Conservation (phyloP, 37 sponge, comb jelly and placozoan genomes). For the Cliona cf. orientalis region DNA sequence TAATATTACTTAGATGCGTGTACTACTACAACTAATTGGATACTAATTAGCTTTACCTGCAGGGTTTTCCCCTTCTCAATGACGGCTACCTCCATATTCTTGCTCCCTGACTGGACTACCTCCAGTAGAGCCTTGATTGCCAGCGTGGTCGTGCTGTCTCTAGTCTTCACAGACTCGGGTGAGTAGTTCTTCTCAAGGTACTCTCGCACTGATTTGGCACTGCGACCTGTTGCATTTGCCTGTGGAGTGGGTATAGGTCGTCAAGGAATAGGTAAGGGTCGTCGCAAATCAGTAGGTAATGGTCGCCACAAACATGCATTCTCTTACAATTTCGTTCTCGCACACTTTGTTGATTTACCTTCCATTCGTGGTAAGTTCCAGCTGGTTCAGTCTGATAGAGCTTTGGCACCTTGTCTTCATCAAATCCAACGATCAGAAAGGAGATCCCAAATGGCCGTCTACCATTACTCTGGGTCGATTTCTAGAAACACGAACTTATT, state of each 20-base stretch:
- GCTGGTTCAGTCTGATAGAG: conserved; percentile 98
- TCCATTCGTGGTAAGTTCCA: conserved; percentile 98
- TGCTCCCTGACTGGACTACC: conserved; percentile 97
- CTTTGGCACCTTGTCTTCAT: conserved; percentile 85
- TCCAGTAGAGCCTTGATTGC: conserved; percentile 92
- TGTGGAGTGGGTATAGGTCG: conserved; percentile 19
- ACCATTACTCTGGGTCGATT: conserved; percentile 93
- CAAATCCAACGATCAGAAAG: conserved; percentile 94
- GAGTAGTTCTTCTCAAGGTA: conserved; percentile 96
- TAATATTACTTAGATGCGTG: too few species aligned
- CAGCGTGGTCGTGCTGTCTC: conserved; percentile 84
- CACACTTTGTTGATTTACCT: conserved; percentile 49
- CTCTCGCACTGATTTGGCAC: conserved; percentile 97
- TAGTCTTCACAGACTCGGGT: conserved; percentile 77
- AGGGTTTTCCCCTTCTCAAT: conserved; percentile 88
- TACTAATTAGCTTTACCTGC: too few species aligned
- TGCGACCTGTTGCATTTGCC: conserved; percentile 96
- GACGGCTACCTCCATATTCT: conserved; percentile 96
- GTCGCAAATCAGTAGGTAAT: not conserved
- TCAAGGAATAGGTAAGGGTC: not conserved
- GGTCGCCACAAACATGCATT: not conserved
- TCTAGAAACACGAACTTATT: conserved; percentile 29
- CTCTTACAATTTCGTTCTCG: not conserved
- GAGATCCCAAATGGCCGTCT: conserved; percentile 97
- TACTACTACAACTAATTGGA: too few species aligned